Conservation (phyloP, 2,888 invertebrate genomes). For the Cerastoderma edule region DNA sequence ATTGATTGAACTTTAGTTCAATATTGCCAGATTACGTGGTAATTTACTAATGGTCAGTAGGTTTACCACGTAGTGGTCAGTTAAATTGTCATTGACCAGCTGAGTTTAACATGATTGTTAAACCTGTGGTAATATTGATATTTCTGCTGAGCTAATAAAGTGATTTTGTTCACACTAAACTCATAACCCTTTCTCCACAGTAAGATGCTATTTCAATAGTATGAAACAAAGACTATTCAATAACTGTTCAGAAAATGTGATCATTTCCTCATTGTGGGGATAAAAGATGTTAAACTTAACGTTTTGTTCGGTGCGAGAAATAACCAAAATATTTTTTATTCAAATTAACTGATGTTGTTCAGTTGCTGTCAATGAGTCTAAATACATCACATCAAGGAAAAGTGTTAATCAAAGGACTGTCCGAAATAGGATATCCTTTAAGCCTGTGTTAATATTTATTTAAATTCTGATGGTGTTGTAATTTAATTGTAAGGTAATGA, state of each 20-base stretch:
- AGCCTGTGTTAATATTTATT: constrained; percentile 49
- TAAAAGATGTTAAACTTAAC: too few species aligned
- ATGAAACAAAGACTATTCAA: too few species aligned
- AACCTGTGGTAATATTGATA: constrained; percentile 56
- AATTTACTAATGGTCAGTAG: constrained; percentile 1
- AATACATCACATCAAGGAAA: background rate
- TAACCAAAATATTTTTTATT: too few species aligned
- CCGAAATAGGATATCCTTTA: constrained; percentile 39
- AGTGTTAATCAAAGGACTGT: constrained; percentile 31
- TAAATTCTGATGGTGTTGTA: constrained; percentile 33
- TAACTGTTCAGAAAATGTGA: too few species aligned
- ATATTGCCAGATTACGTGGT: background rate
- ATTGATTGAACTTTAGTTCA: background rate
- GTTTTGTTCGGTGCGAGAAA: too few species aligned
- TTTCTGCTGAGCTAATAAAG: constrained; percentile 49
- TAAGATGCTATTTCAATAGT: too few species aligned
- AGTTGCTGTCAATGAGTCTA: background rate
- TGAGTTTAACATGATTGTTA: constrained; percentile 16
- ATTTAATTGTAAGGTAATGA: constrained; percentile 56
- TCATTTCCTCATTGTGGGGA: too few species aligned
- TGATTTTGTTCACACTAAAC: constrained; percentile 26
- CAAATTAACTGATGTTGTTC: too few species aligned
- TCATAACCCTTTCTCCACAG: background rate
- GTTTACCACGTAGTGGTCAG: constrained; percentile 4
- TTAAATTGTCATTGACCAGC: background rate